Evolutionary conservation across 2,797 vertebrate genomes (phyloP).

Genomic region (Alosa sapidissima): DNA sequence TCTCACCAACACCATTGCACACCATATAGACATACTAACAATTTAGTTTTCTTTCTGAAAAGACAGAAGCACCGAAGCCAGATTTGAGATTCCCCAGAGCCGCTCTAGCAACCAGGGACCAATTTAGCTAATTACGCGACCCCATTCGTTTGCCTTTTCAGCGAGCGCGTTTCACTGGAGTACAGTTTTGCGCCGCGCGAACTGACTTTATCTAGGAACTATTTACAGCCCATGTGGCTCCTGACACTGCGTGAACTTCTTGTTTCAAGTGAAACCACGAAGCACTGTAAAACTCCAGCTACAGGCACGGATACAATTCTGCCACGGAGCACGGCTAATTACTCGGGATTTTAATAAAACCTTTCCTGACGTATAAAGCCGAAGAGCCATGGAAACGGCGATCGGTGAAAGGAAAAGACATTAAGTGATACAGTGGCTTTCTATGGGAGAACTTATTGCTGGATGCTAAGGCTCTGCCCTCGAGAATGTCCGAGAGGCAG

Average conservation of each 20-base stretch:
- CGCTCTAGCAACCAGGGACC: background rate
- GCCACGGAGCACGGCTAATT: conserved; percentile 75
- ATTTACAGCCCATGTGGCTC: conserved; percentile 76
- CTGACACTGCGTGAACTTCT: conserved; percentile 70
- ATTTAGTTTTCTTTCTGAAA: background rate
- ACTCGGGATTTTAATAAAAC: conserved; percentile 69
- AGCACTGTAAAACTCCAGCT: conserved; percentile 66
- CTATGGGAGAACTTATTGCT: conserved; percentile 22
- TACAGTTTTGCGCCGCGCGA: conserved; percentile 53
- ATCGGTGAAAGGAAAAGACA: conserved; percentile 51
- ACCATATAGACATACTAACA: background rate
- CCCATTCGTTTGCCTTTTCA: background rate
- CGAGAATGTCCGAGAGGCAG: background rate
- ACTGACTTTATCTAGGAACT: conserved; percentile 68
- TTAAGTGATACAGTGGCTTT: conserved; percentile 52
- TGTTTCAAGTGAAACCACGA: conserved; percentile 73
- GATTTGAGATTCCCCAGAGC: background rate
- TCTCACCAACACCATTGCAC: background rate
- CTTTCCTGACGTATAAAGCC: conserved; percentile 63
- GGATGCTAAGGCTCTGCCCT: background rate
- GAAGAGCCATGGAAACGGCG: conserved; percentile 27
- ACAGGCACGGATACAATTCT: conserved; percentile 71
- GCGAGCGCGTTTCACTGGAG: conserved; percentile 32
- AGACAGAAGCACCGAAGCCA: background rate
- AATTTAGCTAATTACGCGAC: conserved; percentile 18